Conservation (phyloP, 2,888 invertebrate genomes). For the Eueremaeus valkanovi region DNA sequence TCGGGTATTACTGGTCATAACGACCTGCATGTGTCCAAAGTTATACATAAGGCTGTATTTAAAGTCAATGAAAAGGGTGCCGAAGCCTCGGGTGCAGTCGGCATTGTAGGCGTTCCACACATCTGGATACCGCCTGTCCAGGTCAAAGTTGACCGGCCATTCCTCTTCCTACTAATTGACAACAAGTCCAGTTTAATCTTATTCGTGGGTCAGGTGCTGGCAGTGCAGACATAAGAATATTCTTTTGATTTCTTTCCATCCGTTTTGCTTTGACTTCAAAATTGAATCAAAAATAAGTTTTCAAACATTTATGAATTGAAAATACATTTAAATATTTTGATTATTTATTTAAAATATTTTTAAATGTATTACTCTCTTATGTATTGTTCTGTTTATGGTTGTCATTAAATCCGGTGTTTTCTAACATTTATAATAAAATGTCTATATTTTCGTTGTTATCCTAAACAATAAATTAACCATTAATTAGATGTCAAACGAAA, state of each 20-base stretch:
- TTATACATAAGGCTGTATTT: conserved; percentile 39
- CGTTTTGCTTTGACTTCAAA: no score
- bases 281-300: no score
- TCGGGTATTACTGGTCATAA: conserved; percentile 19
- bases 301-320: no score
- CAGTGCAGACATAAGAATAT: no score
- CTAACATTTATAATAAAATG: no score
- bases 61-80: conserved; percentile 40
- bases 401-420: no score
- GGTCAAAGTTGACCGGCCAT: conserved; percentile 49
- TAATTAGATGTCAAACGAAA: neutral
- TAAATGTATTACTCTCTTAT: no score
- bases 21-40: neutral
- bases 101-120: conserved; percentile 38
- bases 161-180: conserved; percentile 50
- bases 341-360: no score
- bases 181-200: conserved; percentile 35
- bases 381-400: no score
- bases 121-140: conserved; percentile 41
- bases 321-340: no score
- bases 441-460: no score
- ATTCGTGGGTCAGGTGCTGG: conserved; percentile 23
- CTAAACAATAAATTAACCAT: neutral
- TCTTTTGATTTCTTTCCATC: no score
- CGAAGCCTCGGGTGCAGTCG: conserved; percentile 38